Evolutionary conservation across 2,888 invertebrate species (phyloP).

Genomic region (Idaea dimidiata): DNA sequence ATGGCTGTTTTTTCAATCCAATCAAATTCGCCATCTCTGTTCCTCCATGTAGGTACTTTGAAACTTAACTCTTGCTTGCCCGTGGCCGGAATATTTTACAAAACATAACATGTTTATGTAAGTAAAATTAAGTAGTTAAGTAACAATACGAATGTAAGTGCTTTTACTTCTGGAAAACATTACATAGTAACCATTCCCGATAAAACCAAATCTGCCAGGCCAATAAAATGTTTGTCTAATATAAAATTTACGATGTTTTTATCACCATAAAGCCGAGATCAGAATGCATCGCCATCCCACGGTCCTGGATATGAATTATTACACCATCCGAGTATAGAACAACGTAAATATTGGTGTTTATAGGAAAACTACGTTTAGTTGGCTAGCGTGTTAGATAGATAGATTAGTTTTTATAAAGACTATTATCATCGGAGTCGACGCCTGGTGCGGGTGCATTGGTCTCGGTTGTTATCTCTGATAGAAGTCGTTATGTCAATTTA

Average conservation of each 20-base stretch:
- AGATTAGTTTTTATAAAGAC: too few relatives aligned
- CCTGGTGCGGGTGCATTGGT: too few relatives aligned
- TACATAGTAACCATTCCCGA: background rate
- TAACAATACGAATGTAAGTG: background rate
- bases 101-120: background rate
- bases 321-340: slow-evolving; percentile 23
- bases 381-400: background rate
- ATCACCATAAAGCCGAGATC: background rate
- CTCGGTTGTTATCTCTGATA: too few relatives aligned
- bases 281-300: slow-evolving; percentile 15
- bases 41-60: too few relatives aligned
- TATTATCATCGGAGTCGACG: too few relatives aligned
- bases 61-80: too few relatives aligned
- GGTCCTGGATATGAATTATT: slow-evolving; percentile 25
- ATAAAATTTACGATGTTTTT: background rate
- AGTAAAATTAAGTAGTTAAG: background rate
- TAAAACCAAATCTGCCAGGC: background rate
- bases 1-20: too few relatives aligned
- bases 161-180: background rate
- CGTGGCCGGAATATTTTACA: too few relatives aligned
- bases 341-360: slow-evolving; percentile 26
- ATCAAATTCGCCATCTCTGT: too few relatives aligned
- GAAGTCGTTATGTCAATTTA: too few relatives aligned
- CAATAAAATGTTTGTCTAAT: slow-evolving; percentile 1
- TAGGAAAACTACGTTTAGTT: background rate